A percentile compares a stretch with the other conserved stretches of the same genome.
Evolutionary conservation across 2,113 vertebrate species (phyloP).

Genomic region (Eurypyga helias): DNA sequence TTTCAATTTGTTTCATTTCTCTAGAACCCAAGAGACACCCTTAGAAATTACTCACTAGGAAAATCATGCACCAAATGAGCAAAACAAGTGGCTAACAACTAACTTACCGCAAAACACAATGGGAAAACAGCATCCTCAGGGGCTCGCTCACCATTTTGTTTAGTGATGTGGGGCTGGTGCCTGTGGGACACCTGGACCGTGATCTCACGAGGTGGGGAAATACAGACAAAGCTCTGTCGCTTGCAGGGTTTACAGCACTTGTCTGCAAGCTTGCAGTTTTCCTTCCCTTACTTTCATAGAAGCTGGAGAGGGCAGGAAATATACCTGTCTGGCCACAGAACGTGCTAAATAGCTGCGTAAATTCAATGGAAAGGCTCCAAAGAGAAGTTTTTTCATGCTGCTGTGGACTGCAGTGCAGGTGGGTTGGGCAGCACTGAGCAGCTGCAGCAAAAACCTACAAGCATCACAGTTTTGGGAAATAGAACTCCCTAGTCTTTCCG

Average conservation of each 20-base stretch:
- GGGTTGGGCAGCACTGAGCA: neutral
- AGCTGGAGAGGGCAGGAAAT: neutral
- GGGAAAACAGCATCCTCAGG: neutral
- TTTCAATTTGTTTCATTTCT: neutral
- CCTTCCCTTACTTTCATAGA: neutral
- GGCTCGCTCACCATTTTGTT: neutral
- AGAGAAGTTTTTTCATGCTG: neutral
- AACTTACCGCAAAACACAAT: neutral
- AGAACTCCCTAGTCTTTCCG: neutral
- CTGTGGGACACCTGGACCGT: neutral
- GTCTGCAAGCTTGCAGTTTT: neutral
- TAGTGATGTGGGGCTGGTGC: neutral
- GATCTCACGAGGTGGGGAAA: neutral
- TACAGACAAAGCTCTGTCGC: neutral
- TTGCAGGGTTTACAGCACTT: neutral
- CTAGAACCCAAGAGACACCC: neutral
- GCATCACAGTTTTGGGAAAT: neutral
- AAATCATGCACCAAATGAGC: neutral
- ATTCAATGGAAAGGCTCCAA: neutral
- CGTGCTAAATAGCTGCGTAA: neutral
- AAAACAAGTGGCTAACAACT: neutral
- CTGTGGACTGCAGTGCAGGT: slow-evolving; percentile 40
- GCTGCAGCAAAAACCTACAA: neutral
- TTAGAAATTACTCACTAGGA: neutral
- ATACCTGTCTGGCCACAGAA: neutral